phyloP scores from a whole-genome alignment of 2,797 vertebrate species.

The Melanotaenia trifasciata region DNA sequence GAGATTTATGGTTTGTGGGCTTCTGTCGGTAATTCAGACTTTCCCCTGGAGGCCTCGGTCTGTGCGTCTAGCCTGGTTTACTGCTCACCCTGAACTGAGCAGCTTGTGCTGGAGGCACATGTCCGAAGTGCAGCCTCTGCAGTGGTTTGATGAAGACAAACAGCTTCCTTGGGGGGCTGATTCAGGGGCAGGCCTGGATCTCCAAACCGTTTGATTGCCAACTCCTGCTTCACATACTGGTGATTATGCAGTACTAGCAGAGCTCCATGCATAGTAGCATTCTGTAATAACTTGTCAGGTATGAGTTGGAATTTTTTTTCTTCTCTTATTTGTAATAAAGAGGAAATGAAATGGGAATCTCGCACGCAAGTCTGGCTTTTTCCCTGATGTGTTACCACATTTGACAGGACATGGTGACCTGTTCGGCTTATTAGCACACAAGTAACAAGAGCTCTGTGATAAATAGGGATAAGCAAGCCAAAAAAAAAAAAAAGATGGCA shows the following conservation, averaged over 20 bases:
- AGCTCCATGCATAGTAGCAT: neutral
- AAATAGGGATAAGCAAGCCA: slow-evolving; percentile 7
- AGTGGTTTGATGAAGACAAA: slow-evolving; percentile 42
- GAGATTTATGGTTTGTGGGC: slow-evolving; percentile 51
- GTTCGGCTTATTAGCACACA: slow-evolving; percentile 10
- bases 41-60: slow-evolving; percentile 37
- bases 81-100: slow-evolving; percentile 50
- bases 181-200: slow-evolving; percentile 19
- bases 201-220: slow-evolving; percentile 20
- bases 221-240: slow-evolving; percentile 17
- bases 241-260: slow-evolving; percentile 9
- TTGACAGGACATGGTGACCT: slow-evolving; percentile 18
- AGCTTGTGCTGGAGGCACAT: slow-evolving; percentile 44
- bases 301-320: neutral
- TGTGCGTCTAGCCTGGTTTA: slow-evolving; percentile 51
- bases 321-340: neutral
- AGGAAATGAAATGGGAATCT: slow-evolving; percentile 4
- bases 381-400: slow-evolving; percentile 5
- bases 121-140: slow-evolving; percentile 33
- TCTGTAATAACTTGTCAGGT: neutral
- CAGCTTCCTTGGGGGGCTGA: slow-evolving; percentile 38
- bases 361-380: neutral
- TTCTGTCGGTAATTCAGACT: slow-evolving; percentile 37
- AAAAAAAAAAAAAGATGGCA: neutral
- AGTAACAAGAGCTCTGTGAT: slow-evolving; percentile 31